Evolutionary conservation across 1,140 invertebrate genomes (phyloP).

Genomic region (Triops cancriformis): DNA sequence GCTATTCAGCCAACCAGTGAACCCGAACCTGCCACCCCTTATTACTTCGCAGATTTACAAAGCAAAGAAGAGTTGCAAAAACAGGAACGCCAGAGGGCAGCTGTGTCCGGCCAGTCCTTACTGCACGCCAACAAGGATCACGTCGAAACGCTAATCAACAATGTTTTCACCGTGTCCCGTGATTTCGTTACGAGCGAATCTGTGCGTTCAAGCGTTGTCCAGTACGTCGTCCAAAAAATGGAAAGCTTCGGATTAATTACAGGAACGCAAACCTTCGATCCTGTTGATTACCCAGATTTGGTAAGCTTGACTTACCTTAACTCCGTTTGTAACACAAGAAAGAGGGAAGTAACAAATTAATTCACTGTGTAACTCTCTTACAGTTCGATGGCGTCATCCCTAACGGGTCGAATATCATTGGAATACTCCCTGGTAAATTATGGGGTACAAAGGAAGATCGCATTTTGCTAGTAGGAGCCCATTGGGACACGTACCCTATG

Average conservation of each 20-base stretch:
- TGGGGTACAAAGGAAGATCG: slow-evolving; percentile 38
- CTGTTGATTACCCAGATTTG: slow-evolving; percentile 24
- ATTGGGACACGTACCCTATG: slow-evolving; percentile 40
- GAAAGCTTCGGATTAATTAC: slow-evolving; percentile 25
- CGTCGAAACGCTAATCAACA: slow-evolving; percentile 20
- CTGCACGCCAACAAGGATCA: slow-evolving; percentile 23
- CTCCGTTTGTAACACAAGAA: neutral
- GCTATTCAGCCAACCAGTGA: neutral
- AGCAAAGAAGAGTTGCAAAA: neutral
- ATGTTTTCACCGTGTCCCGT: slow-evolving; percentile 19
- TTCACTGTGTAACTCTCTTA: neutral
- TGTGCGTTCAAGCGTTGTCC: slow-evolving; percentile 20
- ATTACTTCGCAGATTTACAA: slow-evolving; percentile 14
- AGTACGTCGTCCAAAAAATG: slow-evolving; percentile 24
- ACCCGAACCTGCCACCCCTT: neutral
- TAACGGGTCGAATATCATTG: slow-evolving; percentile 40
- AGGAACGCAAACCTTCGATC: slow-evolving; percentile 27
- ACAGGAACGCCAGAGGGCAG: neutral
- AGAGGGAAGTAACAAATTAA: neutral
- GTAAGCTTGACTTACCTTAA: slow-evolving; percentile 18
- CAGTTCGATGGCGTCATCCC: slow-evolving; percentile 18
- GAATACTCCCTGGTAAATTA: slow-evolving; percentile 37
- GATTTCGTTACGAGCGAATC: slow-evolving; percentile 26
- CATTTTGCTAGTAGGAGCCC: slow-evolving; percentile 41
- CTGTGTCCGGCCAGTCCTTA: neutral